Conservation (phyloP, 2,888 invertebrate species). For the Oscheius myriophilus region DNA sequence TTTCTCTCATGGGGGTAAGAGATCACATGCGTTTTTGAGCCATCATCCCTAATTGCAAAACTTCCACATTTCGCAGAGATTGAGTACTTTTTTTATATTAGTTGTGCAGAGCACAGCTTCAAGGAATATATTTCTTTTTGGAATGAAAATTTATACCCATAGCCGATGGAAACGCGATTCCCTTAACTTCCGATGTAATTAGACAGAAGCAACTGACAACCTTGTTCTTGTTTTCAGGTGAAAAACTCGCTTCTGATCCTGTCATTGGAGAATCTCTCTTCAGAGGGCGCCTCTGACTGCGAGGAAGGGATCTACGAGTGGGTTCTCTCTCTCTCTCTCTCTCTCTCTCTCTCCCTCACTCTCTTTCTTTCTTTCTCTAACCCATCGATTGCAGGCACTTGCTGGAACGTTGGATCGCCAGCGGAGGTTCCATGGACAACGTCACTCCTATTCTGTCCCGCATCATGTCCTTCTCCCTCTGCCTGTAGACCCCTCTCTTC, state of each 20-base stretch:
- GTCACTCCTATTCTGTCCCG: constrained; percentile 44
- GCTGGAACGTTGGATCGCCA: constrained; percentile 35
- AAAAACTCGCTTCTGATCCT: constrained; percentile 34
- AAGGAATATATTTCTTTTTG: too few species aligned
- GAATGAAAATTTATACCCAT: too few species aligned
- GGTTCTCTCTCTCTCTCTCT: neutral
- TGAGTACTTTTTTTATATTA: too few species aligned
- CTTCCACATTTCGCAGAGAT: too few species aligned
- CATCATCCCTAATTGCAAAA: too few species aligned
- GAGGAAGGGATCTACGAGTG: constrained; percentile 22
- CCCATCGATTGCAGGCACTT: constrained; percentile 39
- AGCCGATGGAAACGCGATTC: too few species aligned
- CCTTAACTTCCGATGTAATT: too few species aligned
- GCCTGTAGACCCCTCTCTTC: neutral
- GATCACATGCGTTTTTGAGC: too few species aligned
- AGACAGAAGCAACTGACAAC: neutral
- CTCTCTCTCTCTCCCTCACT: neutral
- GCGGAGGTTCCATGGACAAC: constrained; percentile 40
- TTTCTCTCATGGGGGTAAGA: neutral
- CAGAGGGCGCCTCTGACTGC: constrained; percentile 18
- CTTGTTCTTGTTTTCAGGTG: constrained; percentile 21
- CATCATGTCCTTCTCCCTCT: constrained; percentile 28
- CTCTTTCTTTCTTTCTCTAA: too few species aligned
- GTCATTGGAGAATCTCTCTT: constrained; percentile 25
- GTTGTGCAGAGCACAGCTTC: too few species aligned